Evolutionary conservation across 2,113 vertebrate species (phyloP), one percentile per base, ranked within the genome.

Genomic region (Laticauda colubrina): DNA sequence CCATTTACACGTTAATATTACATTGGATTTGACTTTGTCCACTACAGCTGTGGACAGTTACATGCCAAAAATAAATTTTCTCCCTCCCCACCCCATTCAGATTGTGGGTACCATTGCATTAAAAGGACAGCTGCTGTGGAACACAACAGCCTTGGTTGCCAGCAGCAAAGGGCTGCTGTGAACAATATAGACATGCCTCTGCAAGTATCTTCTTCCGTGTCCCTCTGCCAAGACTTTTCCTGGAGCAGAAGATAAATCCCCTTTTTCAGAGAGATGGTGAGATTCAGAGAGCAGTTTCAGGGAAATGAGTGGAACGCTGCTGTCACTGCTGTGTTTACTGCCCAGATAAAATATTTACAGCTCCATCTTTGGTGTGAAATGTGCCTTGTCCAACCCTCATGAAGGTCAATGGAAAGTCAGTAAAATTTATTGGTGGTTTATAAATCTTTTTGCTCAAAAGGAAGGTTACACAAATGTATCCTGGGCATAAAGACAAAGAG

Each of bases 321-420:
- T 95, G 90, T 94, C 51, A 21, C 94, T 89, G 0, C 92, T 86
- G 96, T 96, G 97, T 97, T 98, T 97, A 97, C 97, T 94, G 96
- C 96, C 93, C 96, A 96, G 95, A 97, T 92, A 94, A 97, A 96
- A 95, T 97, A 97, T 98, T 97, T 97, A 97, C 96, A 95, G 96
- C 96, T 95, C 95, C 92, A 45, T 97, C 96, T 96, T 94, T 64
- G 92, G 88, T 94, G 93, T 75, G 95, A 96, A 96, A 95, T 93
- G 96, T 64, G 95, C 91, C 96, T 97, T 95, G 95, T 93, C 90
- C 94, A 92, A 94, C 61, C 94, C 96, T 96, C 87, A 0, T 3
- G 95, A 97, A 97, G 97, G 97, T 97, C 97, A 95, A 93, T 2
- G 92, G 95, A 96, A 97, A 96, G 97, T 97, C 96, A 94, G 95